Base-by-base conservation (phyloP, 1,140 invertebrate species). In the Lineus longissimus region DNA sequence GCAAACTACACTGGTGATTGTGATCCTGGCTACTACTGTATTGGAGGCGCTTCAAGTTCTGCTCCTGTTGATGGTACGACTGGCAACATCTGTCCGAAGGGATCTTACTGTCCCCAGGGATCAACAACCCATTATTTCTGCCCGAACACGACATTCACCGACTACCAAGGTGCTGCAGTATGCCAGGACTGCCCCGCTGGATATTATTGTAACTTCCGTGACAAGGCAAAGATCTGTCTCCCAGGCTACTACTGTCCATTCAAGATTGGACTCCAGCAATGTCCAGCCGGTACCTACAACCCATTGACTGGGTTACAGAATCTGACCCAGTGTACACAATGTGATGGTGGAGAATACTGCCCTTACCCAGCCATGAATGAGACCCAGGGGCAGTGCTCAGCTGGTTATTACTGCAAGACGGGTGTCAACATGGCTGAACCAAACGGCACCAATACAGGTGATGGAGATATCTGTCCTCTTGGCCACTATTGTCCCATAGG, bases 111-210 rank as follows among this genome's bases (percentile, higher is more conserved):
- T 47, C 74, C 77, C 9, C 36, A 22, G 19, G 74, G 74, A 1
- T 77, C 76, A 11, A 54, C 69, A 13, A 65, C 69, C 15, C 75
- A 77, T 58, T 60, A 70, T 15, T 71, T 62, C 67, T 80, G 78
- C 68, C 68, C 74, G 13, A 80, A 80, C 63, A 75, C 74, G 13
- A 80, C 78, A 23, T 80, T 74, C 66, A 76, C 72, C 11, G 77
- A 78, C 59, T 72, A 76, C 67, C 73, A 76, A 15, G 78, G 78
- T 9, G 70, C 76, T 2, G 63, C 68, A 1, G 40, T 27, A 2
- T 80, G 78, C 62, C 75, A 77, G 29, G 70, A 73, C 41, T 80
- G 78, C 55, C 78, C 78, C n/a, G 75, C 72, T 27, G 77, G 77
- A 0, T 73, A 73, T 40, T 78, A 71, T 66, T 80, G 78, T 63